Evolutionary conservation across 1,140 invertebrate genomes (phyloP).

Genomic region (Scaptomyza montana): DNA sequence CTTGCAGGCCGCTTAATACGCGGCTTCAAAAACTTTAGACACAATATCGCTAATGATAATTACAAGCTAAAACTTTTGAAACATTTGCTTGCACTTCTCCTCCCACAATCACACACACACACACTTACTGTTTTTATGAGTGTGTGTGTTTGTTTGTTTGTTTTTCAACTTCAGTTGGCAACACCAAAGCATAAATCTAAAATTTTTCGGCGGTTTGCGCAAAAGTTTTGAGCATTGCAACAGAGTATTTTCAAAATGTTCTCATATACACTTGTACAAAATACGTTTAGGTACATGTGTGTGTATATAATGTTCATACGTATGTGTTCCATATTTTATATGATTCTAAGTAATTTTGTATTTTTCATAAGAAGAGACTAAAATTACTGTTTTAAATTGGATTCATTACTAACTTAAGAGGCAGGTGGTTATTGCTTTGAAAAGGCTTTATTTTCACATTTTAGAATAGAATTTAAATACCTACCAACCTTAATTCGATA

Average conservation of each 20-base stretch:
- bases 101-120: conserved; percentile 6
- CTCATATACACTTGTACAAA: not conserved
- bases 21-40: conserved; percentile 74
- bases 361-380: too few species aligned
- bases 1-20: conserved; percentile 59
- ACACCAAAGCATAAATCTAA: conserved; percentile 73
- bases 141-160: conserved; percentile 48
- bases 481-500: not conserved
- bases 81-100: conserved; percentile 49
- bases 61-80: conserved; percentile 76
- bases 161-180: conserved; percentile 67
- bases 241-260: not conserved
- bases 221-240: conserved; percentile 43
- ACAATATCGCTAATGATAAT: conserved; percentile 83
- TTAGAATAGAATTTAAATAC: too few species aligned
- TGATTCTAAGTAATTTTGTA: too few species aligned
- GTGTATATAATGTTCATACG: not conserved
- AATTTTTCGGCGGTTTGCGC: conserved; percentile 59
- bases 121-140: conserved; percentile 16
- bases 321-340: not conserved
- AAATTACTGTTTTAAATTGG: too few species aligned
- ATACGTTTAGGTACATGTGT: conserved; percentile 2
- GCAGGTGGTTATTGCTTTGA: too few species aligned
- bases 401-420: too few species aligned
- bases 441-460: too few species aligned